These are phyloP conservation scores for Malurus leucopterus DNA, from an alignment of 2,797 vertebrate species.

Conservation along the genomic window DNA sequence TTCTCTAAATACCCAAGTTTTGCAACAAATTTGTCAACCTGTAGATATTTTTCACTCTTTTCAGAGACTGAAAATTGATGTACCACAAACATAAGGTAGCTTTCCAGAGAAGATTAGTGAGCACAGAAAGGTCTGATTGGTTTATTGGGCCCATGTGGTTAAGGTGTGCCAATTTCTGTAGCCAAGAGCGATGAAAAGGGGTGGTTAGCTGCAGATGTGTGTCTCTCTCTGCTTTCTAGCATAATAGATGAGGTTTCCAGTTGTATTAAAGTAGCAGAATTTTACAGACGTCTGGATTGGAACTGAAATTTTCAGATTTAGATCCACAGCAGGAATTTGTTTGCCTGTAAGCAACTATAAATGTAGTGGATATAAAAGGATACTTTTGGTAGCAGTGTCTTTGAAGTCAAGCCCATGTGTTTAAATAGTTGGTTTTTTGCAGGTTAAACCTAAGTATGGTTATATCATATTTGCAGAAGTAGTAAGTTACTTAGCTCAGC, in stretches of 20 bases:
- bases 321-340: background rate
- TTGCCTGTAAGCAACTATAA: background rate
- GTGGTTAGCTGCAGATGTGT: background rate
- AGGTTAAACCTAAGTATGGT: background rate
- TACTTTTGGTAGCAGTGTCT: background rate
- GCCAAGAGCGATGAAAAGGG: slow-evolving; percentile 4
- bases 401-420: background rate
- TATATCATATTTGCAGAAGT: background rate
- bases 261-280: background rate
- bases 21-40: background rate
- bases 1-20: background rate
- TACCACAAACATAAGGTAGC: background rate
- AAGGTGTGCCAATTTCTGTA: slow-evolving; percentile 19
- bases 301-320: background rate
- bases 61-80: background rate
- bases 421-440: background rate
- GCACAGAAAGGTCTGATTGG: slow-evolving; percentile 1
- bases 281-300: background rate
- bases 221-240: background rate
- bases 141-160: slow-evolving; percentile 17
- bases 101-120: slow-evolving; percentile 12
- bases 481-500: background rate
- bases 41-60: background rate
- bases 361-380: background rate
- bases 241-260: background rate